These are phyloP conservation scores for Corythornis vintsioides DNA, from an alignment of 2,113 vertebrate species.

Conservation along the genomic window DNA sequence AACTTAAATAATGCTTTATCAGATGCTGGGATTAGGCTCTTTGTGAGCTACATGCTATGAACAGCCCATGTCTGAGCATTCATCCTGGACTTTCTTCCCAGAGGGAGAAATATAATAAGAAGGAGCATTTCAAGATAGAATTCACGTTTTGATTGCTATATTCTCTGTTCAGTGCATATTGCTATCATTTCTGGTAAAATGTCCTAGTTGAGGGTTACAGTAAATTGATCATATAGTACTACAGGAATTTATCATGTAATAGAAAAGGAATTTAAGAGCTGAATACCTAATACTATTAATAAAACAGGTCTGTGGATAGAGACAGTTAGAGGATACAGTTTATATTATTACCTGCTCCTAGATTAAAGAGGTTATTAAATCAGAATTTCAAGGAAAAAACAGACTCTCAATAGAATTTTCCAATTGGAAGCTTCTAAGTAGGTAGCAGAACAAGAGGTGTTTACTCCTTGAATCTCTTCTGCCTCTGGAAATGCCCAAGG, in stretches of 20 bases:
- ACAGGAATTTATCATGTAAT: constrained; percentile 48
- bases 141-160: background rate
- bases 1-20: background rate
- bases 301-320: constrained; percentile 36
- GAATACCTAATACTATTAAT: constrained; percentile 55
- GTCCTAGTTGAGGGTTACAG: constrained; percentile 20
- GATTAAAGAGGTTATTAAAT: background rate
- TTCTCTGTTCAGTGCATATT: background rate
- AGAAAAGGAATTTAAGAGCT: constrained; percentile 63
- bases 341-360: constrained; percentile 34
- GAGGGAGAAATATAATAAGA: background rate
- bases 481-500: background rate
- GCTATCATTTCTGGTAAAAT: constrained; percentile 48
- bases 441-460: background rate
- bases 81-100: background rate
- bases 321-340: background rate
- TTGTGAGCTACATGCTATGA: background rate
- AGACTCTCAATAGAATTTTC: background rate
- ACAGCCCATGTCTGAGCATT: background rate
- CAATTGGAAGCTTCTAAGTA: background rate
- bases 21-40: background rate
- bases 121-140: background rate
- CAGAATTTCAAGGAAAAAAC: constrained; percentile 1
- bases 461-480: background rate
- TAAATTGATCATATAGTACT: constrained; percentile 47